Base-by-base conservation (phyloP, 1,140 invertebrate species). In the Zeugodacus cucurbitae region DNA sequence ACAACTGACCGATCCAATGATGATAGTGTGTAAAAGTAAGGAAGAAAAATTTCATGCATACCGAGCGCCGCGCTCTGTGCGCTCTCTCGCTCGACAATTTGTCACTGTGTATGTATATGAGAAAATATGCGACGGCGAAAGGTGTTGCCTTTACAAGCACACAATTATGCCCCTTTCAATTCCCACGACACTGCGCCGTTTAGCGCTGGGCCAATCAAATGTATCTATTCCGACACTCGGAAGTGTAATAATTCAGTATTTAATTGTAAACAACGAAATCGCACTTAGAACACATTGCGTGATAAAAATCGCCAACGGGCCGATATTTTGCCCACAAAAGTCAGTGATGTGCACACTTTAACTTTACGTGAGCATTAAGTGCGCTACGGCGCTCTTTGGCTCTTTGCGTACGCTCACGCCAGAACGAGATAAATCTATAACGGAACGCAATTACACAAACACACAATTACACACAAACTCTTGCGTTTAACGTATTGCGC, bases 1-100 rank as follows among this genome's bases (percentile, higher is more conserved):
- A 48, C 74, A 48, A 82, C 37, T 48, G 74, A 82, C 37, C 74
- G 74, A 82, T 82, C 64, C 85, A 67, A 87, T 62, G 64, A 59
- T 88, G 82, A 87, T 87, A 88, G 70, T 87, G 88, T 88, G 87
- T 86, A 89, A 89, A 89, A 89, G 88, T 70, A 89, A 87, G 88
- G 86, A 89, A 89, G 88, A 89, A 87, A 88, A 88, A 88, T 88
- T 87, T 78, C 70, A 87, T 88, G 70, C 86, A 88, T 86, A 67
- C 78, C 88, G 86, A 67, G 85, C 87, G 86, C 64, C 70, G 86
- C 64, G 70, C 3, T 3, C 48, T 54, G 85, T 64, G 58, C n/a
- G 67, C 86, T 70, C 86, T 78, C 86, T 22, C n/a, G 67, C 86
- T 70, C 86, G 78, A 67, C 34, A 87, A 74, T 48, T 85, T 88